phyloP scores from a whole-genome alignment of 2,113 vertebrate species.

The Rhynchomys soricoides region DNA sequence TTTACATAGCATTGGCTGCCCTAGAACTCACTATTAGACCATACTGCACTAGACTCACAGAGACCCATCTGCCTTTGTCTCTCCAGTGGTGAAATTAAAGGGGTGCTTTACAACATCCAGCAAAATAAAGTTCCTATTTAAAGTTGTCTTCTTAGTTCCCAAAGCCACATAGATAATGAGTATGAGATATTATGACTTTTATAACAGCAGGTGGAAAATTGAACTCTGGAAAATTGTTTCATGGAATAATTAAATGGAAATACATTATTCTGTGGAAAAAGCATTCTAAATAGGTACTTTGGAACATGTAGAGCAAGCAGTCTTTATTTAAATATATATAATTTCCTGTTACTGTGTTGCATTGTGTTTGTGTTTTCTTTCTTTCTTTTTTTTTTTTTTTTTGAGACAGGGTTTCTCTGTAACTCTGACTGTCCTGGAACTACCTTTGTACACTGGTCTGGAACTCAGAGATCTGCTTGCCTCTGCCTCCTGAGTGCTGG shows the following conservation, averaged over 20 bases:
- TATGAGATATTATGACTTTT: not conserved
- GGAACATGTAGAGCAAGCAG: not conserved
- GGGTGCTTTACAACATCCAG: not conserved
- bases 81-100: not conserved
- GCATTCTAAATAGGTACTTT: constrained; percentile 44
- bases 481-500: not conserved
- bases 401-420: not conserved
- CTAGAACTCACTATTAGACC: not conserved
- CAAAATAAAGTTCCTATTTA: not conserved
- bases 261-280: constrained; percentile 41
- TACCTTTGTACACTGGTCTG: not conserved
- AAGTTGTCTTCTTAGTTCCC: not conserved
- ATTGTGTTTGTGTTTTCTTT: not conserved
- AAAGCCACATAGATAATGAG: not conserved
- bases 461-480: not conserved
- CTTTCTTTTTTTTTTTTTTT: no score
- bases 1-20: not conserved
- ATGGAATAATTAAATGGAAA: not conserved
- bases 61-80: not conserved
- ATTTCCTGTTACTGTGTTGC: not conserved
- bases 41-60: not conserved
- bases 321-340: not conserved
- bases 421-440: not conserved
- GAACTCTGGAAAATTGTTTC: not conserved
- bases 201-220: not conserved